These are phyloP conservation scores for Apostichopus parvimensis DNA, from an alignment of 35 echinoderm and acorn worm species.

Conservation along the genomic window DNA sequence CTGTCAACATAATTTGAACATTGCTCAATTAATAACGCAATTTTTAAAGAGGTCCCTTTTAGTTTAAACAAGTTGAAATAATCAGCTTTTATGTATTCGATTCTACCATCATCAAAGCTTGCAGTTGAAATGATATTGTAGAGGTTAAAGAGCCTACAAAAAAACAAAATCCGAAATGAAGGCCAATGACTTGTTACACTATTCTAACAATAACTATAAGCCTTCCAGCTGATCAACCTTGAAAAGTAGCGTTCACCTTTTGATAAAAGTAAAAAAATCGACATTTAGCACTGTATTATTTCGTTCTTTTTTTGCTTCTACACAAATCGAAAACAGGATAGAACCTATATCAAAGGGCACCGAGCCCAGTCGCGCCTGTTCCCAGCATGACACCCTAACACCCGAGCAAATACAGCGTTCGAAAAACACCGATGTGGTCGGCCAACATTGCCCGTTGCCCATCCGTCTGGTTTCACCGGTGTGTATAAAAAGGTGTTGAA, in stretches of 20 bases:
- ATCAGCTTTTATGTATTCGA: no score
- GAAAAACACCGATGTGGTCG: neutral
- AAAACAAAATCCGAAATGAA: neutral
- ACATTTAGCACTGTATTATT: neutral
- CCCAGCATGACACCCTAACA: constrained; percentile 39
- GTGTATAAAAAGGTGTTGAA: neutral
- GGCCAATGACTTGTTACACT: neutral
- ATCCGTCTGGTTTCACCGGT: neutral
- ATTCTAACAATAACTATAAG: neutral
- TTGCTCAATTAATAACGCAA: no score
- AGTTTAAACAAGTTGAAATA: no score
- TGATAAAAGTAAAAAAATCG: neutral
- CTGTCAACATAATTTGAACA: no score
- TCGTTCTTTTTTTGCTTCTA: neutral
- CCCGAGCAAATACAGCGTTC: neutral
- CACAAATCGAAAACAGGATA: neutral
- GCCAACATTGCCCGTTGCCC: neutral
- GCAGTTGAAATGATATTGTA: neutral
- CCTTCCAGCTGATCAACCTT: neutral
- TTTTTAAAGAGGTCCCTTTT: no score
- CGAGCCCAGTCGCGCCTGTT: neutral
- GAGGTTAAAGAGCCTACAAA: neutral
- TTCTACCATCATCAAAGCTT: neutral
- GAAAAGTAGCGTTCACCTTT: neutral
- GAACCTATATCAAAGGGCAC: neutral